A percentile compares a stretch with the other conserved stretches of the same genome.
Conservation (phyloP, 2,113 vertebrate genomes). For the Podiceps cristatus region DNA sequence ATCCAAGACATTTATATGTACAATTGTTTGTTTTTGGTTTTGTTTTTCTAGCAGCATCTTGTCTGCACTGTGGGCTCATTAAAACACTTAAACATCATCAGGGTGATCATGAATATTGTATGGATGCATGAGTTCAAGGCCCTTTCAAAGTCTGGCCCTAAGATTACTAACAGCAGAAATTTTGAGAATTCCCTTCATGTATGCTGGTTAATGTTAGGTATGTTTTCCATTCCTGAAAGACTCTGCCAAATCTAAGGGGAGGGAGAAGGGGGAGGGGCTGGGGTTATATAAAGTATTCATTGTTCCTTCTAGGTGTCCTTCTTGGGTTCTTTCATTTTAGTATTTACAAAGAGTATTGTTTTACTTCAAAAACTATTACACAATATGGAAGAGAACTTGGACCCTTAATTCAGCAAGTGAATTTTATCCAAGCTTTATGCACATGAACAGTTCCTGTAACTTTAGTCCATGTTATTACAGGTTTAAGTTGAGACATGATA, state of each 20-base stretch:
- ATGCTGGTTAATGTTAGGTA: not conserved
- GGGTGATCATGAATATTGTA: not conserved
- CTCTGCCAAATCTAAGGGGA: conserved; percentile 27
- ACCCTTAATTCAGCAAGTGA: not conserved
- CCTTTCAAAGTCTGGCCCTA: not conserved
- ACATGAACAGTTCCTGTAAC: not conserved
- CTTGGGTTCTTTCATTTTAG: not conserved
- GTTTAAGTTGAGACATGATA: not conserved
- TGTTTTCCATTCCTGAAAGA: conserved; percentile 38
- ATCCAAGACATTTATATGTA: not conserved
- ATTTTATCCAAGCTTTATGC: not conserved
- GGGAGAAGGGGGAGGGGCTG: not conserved
- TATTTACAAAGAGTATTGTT: conserved; percentile 3
- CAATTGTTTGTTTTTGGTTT: not conserved
- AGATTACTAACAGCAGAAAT: not conserved
- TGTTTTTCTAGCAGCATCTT: not conserved
- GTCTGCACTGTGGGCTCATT: not conserved
- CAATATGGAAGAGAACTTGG: not conserved
- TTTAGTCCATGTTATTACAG: not conserved
- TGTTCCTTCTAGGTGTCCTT: conserved; percentile 29
- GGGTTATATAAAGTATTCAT: conserved; percentile 28
- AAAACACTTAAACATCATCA: not conserved
- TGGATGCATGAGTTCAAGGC: not conserved
- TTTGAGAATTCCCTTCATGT: not conserved
- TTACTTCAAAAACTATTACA: not conserved